Evolutionary conservation across 2,888 invertebrate genomes (phyloP), one percentile per base, ranked within the genome.

Genomic region (Himalopsyche tibetana): DNA sequence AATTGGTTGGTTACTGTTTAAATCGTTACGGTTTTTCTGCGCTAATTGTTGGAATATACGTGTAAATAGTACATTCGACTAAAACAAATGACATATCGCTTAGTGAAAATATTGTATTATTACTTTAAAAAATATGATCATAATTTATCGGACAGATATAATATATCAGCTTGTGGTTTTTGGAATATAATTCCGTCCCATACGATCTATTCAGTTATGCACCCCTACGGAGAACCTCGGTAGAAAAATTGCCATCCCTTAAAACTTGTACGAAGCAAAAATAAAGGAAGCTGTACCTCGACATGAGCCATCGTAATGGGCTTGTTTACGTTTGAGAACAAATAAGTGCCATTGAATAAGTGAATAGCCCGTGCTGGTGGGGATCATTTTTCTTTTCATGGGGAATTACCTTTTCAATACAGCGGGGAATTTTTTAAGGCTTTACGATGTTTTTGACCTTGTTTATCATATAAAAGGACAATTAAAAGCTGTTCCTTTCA

Each of bases 261-360:
- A 79, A 74, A 83, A 82, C 9, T 56, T 51, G 82, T 82, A 82
- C 56, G 40, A 82, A 79, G 80, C 55, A 56, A 80, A 55, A 80
- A 80, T 80, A 84, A 80, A 84, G 56, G 56, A 56, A 17, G 83
- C 51, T 15, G 81, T 45, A 63, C 69, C 69, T 56, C 63, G 69
- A 85, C 81, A 82, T 63, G 63, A 82, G 83, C 85, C 40, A 36
- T 38, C 74, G 83, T 86, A 86, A 86, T 86, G 80, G 85, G 55
- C 85, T 86, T 86, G 85, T 86, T 86, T 86, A 83, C 85, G 80
- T 86, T 86, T 83, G 63, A 82, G 11, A 84, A 45, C 81, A 63
- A 63, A 86, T 86, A 86, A 86, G 86, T 84, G 56, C 81, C 83
- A 83, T 86, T 86, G 84, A 86, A 86, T 86, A 86, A 84, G 81